These are phyloP conservation scores for Craterocephalus amniculus DNA, from an alignment of 2,797 vertebrate genomes.

Conservation along the genomic window DNA sequence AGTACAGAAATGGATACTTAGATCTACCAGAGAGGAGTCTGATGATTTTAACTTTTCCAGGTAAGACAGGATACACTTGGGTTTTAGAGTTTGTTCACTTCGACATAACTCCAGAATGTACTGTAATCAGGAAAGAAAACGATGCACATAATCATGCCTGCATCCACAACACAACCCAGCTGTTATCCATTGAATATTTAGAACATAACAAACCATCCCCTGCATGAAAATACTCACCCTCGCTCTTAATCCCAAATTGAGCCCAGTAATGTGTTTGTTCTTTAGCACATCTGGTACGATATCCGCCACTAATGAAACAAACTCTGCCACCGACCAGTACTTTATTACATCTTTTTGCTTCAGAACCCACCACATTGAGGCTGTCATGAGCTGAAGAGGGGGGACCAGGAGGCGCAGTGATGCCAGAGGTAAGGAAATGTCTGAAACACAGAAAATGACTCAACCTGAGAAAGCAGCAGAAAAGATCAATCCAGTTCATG, in stretches of 20 bases:
- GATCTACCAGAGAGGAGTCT: neutral
- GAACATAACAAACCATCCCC: neutral
- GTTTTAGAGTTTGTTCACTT: constrained; percentile 41
- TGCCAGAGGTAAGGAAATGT: constrained; percentile 60
- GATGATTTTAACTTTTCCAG: constrained; percentile 58
- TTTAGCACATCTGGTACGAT: constrained; percentile 83
- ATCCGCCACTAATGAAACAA: constrained; percentile 77
- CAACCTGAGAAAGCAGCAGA: neutral
- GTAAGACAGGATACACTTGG: constrained; percentile 52
- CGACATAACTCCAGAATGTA: constrained; percentile 75
- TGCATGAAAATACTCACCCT: constrained; percentile 70
- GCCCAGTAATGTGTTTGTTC: constrained; percentile 80
- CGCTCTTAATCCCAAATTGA: constrained; percentile 84
- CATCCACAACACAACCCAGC: neutral
- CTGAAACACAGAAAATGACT: constrained; percentile 42
- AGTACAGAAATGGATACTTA: constrained; percentile 11
- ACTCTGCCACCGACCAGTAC: constrained; percentile 84
- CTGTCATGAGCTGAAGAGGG: constrained; percentile 81
- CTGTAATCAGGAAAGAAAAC: constrained; percentile 41
- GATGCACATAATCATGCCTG: neutral
- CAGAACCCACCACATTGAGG: constrained; percentile 83
- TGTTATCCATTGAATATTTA: neutral
- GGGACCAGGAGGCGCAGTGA: constrained; percentile 81
- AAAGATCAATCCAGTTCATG: neutral
- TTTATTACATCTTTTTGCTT: constrained; percentile 67